Evolutionary conservation across 2,113 vertebrate genomes (phyloP).

Genomic region (Hemichromis elongatus): DNA sequence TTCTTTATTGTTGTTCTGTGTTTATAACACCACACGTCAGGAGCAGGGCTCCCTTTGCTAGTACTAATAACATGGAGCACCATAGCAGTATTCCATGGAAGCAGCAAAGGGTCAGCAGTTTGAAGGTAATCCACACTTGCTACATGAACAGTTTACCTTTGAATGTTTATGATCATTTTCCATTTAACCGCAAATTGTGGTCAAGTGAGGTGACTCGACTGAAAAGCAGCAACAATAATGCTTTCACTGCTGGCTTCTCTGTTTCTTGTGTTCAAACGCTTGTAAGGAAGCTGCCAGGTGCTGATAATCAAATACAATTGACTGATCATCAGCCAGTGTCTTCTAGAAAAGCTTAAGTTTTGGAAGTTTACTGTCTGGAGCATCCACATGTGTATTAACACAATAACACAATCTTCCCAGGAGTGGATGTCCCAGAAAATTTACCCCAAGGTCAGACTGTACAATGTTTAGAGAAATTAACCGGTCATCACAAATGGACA

Average conservation of each 20-base stretch:
- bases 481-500: not conserved
- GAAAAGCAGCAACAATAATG: not conserved
- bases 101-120: not conserved
- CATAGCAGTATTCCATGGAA: not conserved
- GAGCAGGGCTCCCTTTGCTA: not conserved
- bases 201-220: not conserved
- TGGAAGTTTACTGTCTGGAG: not conserved
- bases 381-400: not conserved
- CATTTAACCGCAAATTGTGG: not conserved
- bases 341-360: not conserved
- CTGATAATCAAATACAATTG: not conserved
- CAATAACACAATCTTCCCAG: not conserved
- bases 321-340: not conserved
- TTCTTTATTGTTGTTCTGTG: not conserved
- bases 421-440: not conserved
- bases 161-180: not conserved
- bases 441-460: not conserved
- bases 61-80: not conserved
- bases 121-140: not conserved
- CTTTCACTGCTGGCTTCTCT: not conserved
- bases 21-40: not conserved
- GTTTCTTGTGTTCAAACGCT: not conserved
- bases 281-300: not conserved
- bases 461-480: not conserved
- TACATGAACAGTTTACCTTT: not conserved